phyloP scores from a whole-genome alignment of 1,140 invertebrate genomes.

The Paralvinella palmiformis region DNA sequence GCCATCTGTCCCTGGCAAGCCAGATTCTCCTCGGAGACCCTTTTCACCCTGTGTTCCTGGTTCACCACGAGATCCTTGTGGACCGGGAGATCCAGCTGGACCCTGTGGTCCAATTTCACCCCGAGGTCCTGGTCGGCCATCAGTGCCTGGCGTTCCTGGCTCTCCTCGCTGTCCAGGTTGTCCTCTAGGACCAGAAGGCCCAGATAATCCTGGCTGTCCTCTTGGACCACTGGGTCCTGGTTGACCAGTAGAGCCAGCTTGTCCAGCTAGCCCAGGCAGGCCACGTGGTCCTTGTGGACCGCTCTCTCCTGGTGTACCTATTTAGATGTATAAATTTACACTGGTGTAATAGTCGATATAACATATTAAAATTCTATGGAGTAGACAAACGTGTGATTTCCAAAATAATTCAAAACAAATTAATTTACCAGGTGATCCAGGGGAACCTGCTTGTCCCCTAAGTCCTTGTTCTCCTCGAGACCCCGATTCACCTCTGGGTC shows the following conservation, averaged over 20 bases:
- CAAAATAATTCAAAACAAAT: too few species aligned
- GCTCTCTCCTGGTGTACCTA: conserved; percentile 13
- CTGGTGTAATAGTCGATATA: too few species aligned
- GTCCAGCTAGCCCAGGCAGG: neutral
- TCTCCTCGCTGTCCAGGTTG: conserved; percentile 5
- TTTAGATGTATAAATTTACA: too few species aligned
- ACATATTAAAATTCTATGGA: too few species aligned
- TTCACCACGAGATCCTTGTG: neutral
- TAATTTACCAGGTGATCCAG: conserved; percentile 21
- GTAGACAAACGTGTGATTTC: too few species aligned
- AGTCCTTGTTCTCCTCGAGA: neutral
- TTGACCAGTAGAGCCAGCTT: conserved; percentile 11
- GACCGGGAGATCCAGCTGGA: neutral
- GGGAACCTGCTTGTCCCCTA: conserved; percentile 53
- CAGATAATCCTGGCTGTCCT: conserved; percentile 5
- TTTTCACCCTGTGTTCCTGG: neutral
- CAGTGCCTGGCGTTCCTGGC: conserved; percentile 60
- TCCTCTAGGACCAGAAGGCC: conserved; percentile 15
- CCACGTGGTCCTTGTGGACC: neutral
- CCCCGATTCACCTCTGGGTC: too few species aligned
- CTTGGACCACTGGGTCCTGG: too few species aligned
- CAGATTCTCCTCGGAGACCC: neutral
- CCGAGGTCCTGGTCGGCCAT: conserved; percentile 37
- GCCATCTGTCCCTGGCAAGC: neutral
- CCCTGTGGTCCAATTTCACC: neutral